Evolutionary conservation across 2,888 invertebrate genomes (phyloP).

Genomic region (Amblyjoppa fuscipennis): DNA sequence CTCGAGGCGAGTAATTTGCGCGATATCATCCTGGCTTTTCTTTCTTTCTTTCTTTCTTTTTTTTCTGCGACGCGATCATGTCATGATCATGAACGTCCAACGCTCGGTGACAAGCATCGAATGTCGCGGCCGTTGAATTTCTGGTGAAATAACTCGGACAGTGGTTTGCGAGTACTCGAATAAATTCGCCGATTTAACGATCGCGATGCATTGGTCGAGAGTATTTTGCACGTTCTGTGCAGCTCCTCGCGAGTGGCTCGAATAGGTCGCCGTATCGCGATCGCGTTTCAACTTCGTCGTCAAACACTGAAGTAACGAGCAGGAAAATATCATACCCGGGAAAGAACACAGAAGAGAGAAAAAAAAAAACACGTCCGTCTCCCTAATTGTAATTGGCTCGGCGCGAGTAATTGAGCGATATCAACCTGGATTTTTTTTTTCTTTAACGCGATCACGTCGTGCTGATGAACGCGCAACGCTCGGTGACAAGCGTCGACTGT

Average conservation of each 20-base stretch:
- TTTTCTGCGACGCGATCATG: neutral
- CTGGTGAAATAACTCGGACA: neutral
- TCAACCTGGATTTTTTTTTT: neutral
- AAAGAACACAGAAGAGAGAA: neutral
- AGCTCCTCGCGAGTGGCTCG: slow-evolving; percentile 37
- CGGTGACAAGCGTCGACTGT: neutral
- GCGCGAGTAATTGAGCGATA: neutral
- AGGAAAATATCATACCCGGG: neutral
- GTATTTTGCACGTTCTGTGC: slow-evolving; percentile 34
- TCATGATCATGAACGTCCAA: neutral
- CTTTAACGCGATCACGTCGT: too few species aligned
- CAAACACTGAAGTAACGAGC: slow-evolving; percentile 1
- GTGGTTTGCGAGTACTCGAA: neutral
- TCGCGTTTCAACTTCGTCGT: slow-evolving; percentile 8
- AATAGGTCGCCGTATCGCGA: slow-evolving; percentile 8
- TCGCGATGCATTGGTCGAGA: too few species aligned
- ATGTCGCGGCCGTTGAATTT: neutral
- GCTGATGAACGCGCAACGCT: neutral
- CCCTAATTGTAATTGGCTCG: neutral
- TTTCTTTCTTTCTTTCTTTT: neutral
- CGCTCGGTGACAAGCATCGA: neutral
- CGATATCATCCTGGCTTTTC: neutral
- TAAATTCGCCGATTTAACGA: too few species aligned
- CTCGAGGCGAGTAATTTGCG: neutral
- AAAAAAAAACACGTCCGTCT: neutral